Conservation (phyloP, 53 echinoderm and acorn worm species). For the Luidia sarsii region DNA sequence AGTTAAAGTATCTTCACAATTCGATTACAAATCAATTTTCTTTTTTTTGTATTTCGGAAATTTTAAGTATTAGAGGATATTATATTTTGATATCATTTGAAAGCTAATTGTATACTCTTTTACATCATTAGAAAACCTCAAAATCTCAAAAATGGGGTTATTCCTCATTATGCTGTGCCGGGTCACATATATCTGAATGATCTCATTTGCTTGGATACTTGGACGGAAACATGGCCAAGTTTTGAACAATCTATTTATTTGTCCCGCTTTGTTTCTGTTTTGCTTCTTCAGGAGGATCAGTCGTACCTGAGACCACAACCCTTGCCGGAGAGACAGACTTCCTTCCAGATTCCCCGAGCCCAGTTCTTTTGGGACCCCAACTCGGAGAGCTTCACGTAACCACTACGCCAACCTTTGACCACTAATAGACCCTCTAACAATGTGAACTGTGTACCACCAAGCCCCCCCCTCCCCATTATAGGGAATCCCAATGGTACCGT, state of each 20-base stretch:
- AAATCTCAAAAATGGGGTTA: too few species aligned
- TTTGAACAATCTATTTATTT: not conserved
- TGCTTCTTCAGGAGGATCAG: slow-evolving; percentile 8
- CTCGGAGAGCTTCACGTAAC: slow-evolving; percentile 47
- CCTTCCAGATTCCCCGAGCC: slow-evolving; percentile 58
- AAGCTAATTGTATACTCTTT: too few species aligned
- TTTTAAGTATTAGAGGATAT: too few species aligned
- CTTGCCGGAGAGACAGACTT: slow-evolving; percentile 12
- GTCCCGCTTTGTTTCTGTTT: not conserved
- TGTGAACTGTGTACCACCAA: slow-evolving; percentile 11
- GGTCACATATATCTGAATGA: too few species aligned
- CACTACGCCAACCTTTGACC: not conserved
- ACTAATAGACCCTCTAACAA: slow-evolving; percentile 2
- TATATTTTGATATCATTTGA: too few species aligned
- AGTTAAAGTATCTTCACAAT: too few species aligned
- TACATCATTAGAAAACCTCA: too few species aligned
- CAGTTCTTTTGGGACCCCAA: slow-evolving; percentile 60
- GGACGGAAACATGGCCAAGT: not conserved
- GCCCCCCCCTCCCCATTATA: too few species aligned
- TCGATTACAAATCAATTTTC: too few species aligned
- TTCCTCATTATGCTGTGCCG: too few species aligned
- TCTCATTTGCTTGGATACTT: not conserved
- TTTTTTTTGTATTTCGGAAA: too few species aligned
- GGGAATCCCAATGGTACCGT: not conserved
- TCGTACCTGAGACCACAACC: not conserved